Evolutionary conservation across 2,888 invertebrate species (phyloP).

Genomic region (Mimachlamys varia): DNA sequence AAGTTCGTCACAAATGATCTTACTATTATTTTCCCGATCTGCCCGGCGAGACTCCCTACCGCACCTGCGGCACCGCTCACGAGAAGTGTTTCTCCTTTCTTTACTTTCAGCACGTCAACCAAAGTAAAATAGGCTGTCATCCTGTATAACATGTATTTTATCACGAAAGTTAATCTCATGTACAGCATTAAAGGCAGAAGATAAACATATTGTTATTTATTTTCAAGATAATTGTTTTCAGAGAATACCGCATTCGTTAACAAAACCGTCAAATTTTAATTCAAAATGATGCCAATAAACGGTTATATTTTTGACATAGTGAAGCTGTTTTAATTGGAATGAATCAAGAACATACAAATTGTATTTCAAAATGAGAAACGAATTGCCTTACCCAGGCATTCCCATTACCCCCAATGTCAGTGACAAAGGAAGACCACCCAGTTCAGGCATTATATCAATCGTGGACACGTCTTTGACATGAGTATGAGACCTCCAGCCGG

Average conservation of each 20-base stretch:
- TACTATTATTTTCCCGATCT: slow-evolving; percentile 89
- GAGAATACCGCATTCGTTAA: too few species aligned
- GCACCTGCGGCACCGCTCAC: slow-evolving; percentile 91
- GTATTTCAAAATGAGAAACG: not conserved
- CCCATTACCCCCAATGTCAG: slow-evolving; percentile 55
- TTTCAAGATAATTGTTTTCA: too few species aligned
- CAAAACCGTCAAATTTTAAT: too few species aligned
- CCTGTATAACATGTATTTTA: slow-evolving; percentile 46
- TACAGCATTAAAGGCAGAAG: too few species aligned
- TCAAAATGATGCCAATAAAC: too few species aligned
- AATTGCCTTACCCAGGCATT: slow-evolving; percentile 58
- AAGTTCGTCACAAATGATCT: too few species aligned
- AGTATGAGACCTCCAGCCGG: slow-evolving; percentile 54
- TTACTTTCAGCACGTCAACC: slow-evolving; percentile 87
- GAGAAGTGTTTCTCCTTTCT: slow-evolving; percentile 88
- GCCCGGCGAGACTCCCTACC: slow-evolving; percentile 90
- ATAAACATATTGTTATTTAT: too few species aligned
- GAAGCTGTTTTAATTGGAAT: too few species aligned
- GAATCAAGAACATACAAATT: too few species aligned
- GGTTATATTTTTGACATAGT: too few species aligned
- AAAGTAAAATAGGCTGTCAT: slow-evolving; percentile 88
- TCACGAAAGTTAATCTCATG: too few species aligned
- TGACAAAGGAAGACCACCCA: slow-evolving; percentile 52
- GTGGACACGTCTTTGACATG: slow-evolving; percentile 41
- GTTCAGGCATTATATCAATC: slow-evolving; percentile 45